Evolutionary conservation across 2,113 vertebrate species (phyloP).

Genomic region (Grantiella picta): DNA sequence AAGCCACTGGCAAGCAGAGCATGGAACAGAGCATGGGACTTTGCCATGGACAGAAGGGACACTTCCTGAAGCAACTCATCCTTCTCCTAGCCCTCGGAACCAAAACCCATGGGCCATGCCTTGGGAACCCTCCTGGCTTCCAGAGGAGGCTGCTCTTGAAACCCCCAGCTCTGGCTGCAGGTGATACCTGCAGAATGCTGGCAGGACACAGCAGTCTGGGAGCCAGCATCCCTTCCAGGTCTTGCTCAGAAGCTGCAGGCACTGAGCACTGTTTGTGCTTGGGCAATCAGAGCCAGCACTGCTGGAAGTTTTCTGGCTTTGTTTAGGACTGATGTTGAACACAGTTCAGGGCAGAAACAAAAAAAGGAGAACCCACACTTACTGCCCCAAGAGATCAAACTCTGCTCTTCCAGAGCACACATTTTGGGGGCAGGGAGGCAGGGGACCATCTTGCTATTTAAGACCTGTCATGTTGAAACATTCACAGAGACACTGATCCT

Average conservation of each 20-base stretch:
- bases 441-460: slow-evolving; percentile 75
- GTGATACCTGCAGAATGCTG: background rate
- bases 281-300: background rate
- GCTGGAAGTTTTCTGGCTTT: background rate
- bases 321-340: background rate
- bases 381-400: slow-evolving; percentile 23
- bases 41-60: background rate
- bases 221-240: background rate
- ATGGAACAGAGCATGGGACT: rapidly evolving
- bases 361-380: background rate
- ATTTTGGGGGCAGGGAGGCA: slow-evolving; percentile 22
- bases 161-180: background rate
- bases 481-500: slow-evolving; percentile 85
- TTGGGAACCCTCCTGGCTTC: background rate
- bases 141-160: background rate
- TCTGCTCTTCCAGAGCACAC: slow-evolving; percentile 21
- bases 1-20: background rate
- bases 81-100: background rate
- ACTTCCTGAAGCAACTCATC: background rate
- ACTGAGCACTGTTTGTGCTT: rapidly evolving
- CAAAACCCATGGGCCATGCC: background rate
- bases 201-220: background rate
- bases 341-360: background rate
- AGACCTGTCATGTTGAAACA: slow-evolving; percentile 85
- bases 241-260: rapidly evolving